Base-by-base conservation (phyloP, 1,140 invertebrate species). In the Frieseomelitta varia region DNA sequence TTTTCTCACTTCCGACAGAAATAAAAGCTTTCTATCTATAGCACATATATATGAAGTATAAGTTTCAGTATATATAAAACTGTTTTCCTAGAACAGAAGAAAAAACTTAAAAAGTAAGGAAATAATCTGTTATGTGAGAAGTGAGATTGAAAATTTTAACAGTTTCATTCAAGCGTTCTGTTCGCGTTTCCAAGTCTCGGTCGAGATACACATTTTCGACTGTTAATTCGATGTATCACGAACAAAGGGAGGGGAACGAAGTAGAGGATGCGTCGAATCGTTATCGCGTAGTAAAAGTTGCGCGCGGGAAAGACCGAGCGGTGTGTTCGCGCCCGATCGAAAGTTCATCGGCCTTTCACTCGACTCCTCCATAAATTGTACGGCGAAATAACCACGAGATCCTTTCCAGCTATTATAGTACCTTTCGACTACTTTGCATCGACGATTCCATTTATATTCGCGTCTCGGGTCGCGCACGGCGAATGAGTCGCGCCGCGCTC, bases 391-490 rank as follows among this genome's bases (percentile, higher is more conserved):
- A 63, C 76, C 72, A n/a, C 77, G 56, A 56, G 83, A 79, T 84
- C 81, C 75, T 71, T 84, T 79, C 67, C 67, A 84, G 78, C 69
- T 80, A 80, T 85, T 79, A 79, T 80, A 34, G 69, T 73, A 65
- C 74, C 77, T 80, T 84, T 84, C 82, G 82, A 80, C 83, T 80
- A 78, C 61, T 80, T 85, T 85, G 75, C 84, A 68, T 85, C 80
- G 79, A 75, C 85, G 81, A 89, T 86, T 89, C 77, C 87, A 89
- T 89, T 89, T 89, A 81, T 79, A 87, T 87, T 89, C 85, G 81
- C 84, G 84, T 63, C n/a, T n/a, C 55, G 69, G 53, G 78, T 61
- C 78, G 65, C 68, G 14, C 34, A 51, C 61, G 34, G 65, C 53
- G 72, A 85, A 85, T 81, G 87, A 88, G 87, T 80, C 83, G 87